Evolutionary conservation across 2,797 vertebrate species (phyloP), one percentile per base, ranked within the genome.

Genomic region (Cichlasoma orientale): DNA sequence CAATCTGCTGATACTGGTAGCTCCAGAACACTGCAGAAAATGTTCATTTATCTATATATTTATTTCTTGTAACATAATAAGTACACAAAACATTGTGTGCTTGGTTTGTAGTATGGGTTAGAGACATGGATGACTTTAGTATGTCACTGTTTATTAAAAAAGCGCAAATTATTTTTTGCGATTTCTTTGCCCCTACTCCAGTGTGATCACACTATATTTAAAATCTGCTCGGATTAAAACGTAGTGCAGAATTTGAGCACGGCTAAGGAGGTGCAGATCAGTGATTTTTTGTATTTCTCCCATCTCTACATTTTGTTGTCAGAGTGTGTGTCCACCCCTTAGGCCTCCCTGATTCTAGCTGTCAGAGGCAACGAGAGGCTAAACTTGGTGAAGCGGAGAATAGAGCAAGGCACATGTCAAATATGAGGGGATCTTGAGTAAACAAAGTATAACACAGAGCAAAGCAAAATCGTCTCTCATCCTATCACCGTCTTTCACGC

Each of bases 361-460:
- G 92, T 94, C 92, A 93, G 86, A 81, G 72, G 82, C 63, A 92
- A 80, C 79, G 75, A 90, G 88, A 92, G 86, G 85, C 85, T 86
- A 61, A 90, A 93, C 77, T 90, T 93, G 94, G 92, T 91, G 92
- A 95, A 93, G 93, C 91, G 84, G 82, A 92, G 92, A 89, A 94
- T 90, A 88, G 90, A 90, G 90, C 88, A 85, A 93, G 94, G 91
- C 92, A 94, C 90, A 94, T 94, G 95, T 95, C 93, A 95, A 94
- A 95, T 91, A 92, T 88, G 89, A 92, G 89, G 85, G 88, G 86
- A 90, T 92, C 85, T 88, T 84, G 86, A 94, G 90, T 91, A 95
- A 94, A 95, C 90, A 94, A 94, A 88, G 85, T 92, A 92, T 84
- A 93, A 94, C 89, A 92, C 79, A 79, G 83, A 86, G 88, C 86